Conservation (phyloP, 92 coral and sea anemone species). For the Porites divaricata region DNA sequence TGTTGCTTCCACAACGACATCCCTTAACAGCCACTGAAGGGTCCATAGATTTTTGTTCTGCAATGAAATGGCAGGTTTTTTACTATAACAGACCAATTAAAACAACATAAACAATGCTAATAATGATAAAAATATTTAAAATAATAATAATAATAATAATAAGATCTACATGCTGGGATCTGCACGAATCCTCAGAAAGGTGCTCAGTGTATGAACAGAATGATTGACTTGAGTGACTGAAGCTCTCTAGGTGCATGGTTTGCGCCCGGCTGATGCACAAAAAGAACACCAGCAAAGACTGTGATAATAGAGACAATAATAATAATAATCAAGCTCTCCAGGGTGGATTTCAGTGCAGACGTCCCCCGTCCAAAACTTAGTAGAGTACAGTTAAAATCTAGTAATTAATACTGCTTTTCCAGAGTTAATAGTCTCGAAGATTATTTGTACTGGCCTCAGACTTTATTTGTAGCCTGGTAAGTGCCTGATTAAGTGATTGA, state of each 20-base stretch:
- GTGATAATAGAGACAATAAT: too few species aligned
- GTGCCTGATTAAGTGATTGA: not conserved
- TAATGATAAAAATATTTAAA: not conserved
- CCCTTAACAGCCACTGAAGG: constrained; percentile 12
- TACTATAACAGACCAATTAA: not conserved
- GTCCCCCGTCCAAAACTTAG: not conserved
- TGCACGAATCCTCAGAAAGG: too few species aligned
- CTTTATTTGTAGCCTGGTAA: not conserved
- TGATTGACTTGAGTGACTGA: too few species aligned
- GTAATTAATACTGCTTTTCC: not conserved
- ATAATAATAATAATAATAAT: too few species aligned
- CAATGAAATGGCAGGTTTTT: not conserved
- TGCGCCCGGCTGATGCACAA: too few species aligned
- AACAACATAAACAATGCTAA: constrained; percentile 2
- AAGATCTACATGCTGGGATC: too few species aligned
- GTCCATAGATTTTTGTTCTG: constrained; percentile 16
- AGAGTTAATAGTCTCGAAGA: not conserved
- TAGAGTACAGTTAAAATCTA: not conserved
- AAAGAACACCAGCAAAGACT: too few species aligned
- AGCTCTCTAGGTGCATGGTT: too few species aligned
- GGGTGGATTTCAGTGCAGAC: constrained; percentile 6
- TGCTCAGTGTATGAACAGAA: too few species aligned
- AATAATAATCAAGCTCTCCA: not conserved
- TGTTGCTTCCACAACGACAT: constrained; percentile 45
- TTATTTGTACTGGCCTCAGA: not conserved